Evolutionary conservation across 37 sponge, comb jelly and placozoan genomes (phyloP), one percentile per base, ranked within the genome.

Genomic region (Petrosia ficiformis): DNA sequence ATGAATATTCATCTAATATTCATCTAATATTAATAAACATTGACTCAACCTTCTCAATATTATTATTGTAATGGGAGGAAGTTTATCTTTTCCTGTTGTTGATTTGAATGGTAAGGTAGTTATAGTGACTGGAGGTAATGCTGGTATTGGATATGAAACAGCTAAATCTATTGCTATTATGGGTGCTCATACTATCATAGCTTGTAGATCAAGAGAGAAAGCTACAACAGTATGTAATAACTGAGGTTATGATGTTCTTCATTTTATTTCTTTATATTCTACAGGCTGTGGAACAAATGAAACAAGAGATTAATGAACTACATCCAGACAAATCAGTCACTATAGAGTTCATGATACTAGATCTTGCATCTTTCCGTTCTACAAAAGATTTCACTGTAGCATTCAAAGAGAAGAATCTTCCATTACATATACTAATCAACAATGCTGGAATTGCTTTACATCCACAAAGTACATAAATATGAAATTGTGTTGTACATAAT

Each of bases 131-230:
- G 91, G 91, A 34, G 86, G 91, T 22, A 90, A 90, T 68, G 77
- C 86, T 68, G 91, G 91, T 8, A 90, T 90, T 42, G 91, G 91
- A 57, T 90, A 90, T 44, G 91, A 90, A 79, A 82, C 83, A 8
- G 82, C 82, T 26, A 90, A 90, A 70, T 82, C 72, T 22, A 77
- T 90, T 44, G 91, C 91, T 16, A 4, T 59, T 34, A 57, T 90
- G 82, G 91, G 91, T 74, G 91, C 91, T 30, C 91, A 81, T 71
- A 81, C 81, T 56, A 75, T 90, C 68, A 86, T 90, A 29, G 91
- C 91, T 8, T 90, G 86, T 57, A 71, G 91, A 42, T 84, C 86
- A 30, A 44, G 78, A 30, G 86, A 90, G 57, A 81, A 64, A 44
- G 91, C 86, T 29, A 72, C 59, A 42, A 63, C 72, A 34, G 90